Conservation (phyloP, 1,140 invertebrate genomes). For the Ceratina calcarata region DNA sequence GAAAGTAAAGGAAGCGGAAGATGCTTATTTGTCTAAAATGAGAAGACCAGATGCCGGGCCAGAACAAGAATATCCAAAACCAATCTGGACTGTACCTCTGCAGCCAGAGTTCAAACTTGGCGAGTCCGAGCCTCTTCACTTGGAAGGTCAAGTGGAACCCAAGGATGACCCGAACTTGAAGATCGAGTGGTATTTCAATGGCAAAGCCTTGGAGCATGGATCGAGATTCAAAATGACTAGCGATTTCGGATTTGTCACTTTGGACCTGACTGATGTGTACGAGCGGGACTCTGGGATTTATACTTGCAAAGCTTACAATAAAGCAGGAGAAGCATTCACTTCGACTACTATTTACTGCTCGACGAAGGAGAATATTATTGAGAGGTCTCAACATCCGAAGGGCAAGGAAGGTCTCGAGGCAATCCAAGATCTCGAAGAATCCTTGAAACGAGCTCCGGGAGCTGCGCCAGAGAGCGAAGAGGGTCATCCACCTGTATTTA, state of each 20-base stretch:
- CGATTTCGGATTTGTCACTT: slow-evolving; percentile 95
- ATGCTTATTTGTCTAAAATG: slow-evolving; percentile 86
- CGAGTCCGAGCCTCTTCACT: slow-evolving; percentile 93
- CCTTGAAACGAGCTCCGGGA: slow-evolving; percentile 86
- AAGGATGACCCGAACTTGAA: slow-evolving; percentile 97
- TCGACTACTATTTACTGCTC: slow-evolving; percentile 92
- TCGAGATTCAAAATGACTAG: slow-evolving; percentile 92
- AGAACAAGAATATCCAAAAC: slow-evolving; percentile 91
- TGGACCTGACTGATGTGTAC: slow-evolving; percentile 94
- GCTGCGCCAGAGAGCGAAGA: slow-evolving; percentile 86
- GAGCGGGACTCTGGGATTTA: slow-evolving; percentile 97
- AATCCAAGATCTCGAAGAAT: slow-evolving; percentile 94
- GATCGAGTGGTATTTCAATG: slow-evolving; percentile 97
- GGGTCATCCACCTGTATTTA: slow-evolving; percentile 93
- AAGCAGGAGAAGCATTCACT: slow-evolving; percentile 93
- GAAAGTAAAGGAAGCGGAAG: slow-evolving; percentile 91
- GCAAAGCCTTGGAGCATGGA: slow-evolving; percentile 91
- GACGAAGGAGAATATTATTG: slow-evolving; percentile 91
- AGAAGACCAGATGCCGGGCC: slow-evolving; percentile 84
- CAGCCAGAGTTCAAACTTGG: slow-evolving; percentile 90
- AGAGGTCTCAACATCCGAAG: slow-evolving; percentile 95
- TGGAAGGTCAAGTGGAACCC: slow-evolving; percentile 96
- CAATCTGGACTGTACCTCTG: slow-evolving; percentile 92
- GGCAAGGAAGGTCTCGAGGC: slow-evolving; percentile 94
- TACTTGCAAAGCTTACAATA: slow-evolving; percentile 93